Conservation (phyloP, 2,797 vertebrate species). For the Sciurus vulgaris region DNA sequence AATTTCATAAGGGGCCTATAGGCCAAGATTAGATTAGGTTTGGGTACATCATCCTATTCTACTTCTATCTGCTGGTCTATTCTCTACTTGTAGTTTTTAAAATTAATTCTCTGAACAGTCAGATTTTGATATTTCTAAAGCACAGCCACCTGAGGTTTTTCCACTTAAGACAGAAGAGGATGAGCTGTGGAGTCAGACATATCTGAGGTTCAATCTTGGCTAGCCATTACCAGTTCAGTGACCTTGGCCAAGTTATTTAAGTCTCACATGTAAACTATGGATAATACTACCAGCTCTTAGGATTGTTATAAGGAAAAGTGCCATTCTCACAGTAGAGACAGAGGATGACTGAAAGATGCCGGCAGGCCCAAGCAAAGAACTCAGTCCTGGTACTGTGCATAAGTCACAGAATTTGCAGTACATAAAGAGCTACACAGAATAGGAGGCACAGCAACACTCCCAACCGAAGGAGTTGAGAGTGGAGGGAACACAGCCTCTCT, state of each 20-base stretch:
- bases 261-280: background rate
- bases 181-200: background rate
- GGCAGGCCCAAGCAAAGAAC: background rate
- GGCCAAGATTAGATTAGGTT: conserved; percentile 46
- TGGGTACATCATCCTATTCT: background rate
- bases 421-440: background rate
- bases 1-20: conserved; percentile 33
- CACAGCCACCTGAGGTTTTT: background rate
- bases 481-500: background rate
- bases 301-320: background rate
- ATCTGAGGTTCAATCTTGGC: background rate
- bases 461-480: background rate
- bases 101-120: conserved; percentile 39
- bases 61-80: conserved; percentile 32
- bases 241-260: background rate
- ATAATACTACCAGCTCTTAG: background rate
- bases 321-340: background rate
- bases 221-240: background rate
- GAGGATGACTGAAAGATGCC: conserved; percentile 15
- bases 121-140: conserved; percentile 44
- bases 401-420: background rate
- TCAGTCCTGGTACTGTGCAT: background rate
- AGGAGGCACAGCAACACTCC: background rate
- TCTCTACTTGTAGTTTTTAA: conserved; percentile 44
- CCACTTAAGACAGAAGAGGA: background rate